Base-by-base conservation (phyloP, 2,113 vertebrate species). In the Tylochromis polylepis region DNA sequence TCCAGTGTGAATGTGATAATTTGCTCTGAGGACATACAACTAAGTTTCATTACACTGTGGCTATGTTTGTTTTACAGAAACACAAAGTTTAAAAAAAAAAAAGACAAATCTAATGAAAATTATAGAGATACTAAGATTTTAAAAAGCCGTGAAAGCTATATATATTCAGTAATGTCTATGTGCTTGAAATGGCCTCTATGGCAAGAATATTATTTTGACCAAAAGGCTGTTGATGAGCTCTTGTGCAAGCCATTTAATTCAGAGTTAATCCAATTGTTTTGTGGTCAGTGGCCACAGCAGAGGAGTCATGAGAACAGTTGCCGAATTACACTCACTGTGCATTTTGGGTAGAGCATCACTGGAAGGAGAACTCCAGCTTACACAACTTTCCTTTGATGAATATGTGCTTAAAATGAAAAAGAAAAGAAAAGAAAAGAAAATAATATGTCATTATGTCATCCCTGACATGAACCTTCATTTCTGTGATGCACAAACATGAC, bases 381-480 rank as follows among this genome's bases (percentile, higher is more conserved):
- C 6, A 6, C 27, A 41, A 58, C 6, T 16, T 53, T 51, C 5
- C 5, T 11, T 72, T 72, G 5, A 72, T 78, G 49, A 10, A 58
- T 2, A 11, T 3, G 11, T 3, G 0, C 18, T 72, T 6, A 75
- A 75, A 11, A 0, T 4, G 18, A 18, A 38, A 34, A 29, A 34
- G 6, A 6, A 65, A 51, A 49, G 3, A 15, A 51, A 9, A 6
- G n/a, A 27, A 72, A 56, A 46, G 6, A 34, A 77, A 75, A 15
- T 12, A 41, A 60, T 43, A 31, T 84, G 77, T 90, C 58, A 77
- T 72, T 65, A 12, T 10, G 34, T 85, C 49, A 56, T 31, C 43
- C 79, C 70, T 87, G 96, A 95, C 96, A 96, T 97, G 31, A 41
- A 41, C 72, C 96, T 96, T 94, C 91, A 87, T 94, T 93, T 91